Evolutionary conservation across 1,140 invertebrate genomes (phyloP).

Genomic region (Drosophila hydei): DNA sequence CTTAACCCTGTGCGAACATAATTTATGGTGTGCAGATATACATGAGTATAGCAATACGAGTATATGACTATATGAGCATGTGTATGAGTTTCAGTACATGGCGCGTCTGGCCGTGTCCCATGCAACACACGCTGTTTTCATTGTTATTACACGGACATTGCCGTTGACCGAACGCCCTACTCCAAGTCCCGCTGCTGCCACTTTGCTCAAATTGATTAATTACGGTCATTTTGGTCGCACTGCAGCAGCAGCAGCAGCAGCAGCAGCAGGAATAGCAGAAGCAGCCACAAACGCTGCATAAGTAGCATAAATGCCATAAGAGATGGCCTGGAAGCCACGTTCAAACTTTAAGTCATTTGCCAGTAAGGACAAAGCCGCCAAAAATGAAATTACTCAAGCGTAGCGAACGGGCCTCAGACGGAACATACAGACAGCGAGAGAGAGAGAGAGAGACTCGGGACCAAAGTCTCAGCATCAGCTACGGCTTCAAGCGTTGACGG

Average conservation of each 20-base stretch:
- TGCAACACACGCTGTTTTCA: constrained; percentile 75
- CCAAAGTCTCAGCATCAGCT: constrained; percentile 20
- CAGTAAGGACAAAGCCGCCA: constrained; percentile 79
- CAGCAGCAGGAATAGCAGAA: neutral
- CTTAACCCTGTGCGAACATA: constrained; percentile 82
- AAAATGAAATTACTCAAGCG: constrained; percentile 77
- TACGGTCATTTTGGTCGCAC: constrained; percentile 69
- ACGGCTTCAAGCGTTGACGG: constrained; percentile 27
- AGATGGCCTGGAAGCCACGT: constrained; percentile 47
- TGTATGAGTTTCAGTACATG: constrained; percentile 5
- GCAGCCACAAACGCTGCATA: constrained; percentile 54
- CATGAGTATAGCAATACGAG: constrained; percentile 60
- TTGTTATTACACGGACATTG: constrained; percentile 81
- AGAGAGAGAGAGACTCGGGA: constrained; percentile 6
- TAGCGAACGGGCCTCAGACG: constrained; percentile 52
- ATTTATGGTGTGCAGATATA: constrained; percentile 82
- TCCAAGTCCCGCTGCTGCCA: constrained; percentile 57
- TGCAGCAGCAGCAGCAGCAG: constrained; percentile 35
- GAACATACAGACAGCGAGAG: constrained; percentile 1
- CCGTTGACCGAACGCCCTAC: constrained; percentile 64
- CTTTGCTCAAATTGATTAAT: constrained; percentile 80
- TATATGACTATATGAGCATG: constrained; percentile 14
- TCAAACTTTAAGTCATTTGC: constrained; percentile 67
- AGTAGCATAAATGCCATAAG: constrained; percentile 79
- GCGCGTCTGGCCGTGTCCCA: constrained; percentile 16